Percentiles rank a stretch among this genome's conserved stretches.
phyloP scores from a whole-genome alignment of 2,888 invertebrate species.

The Scrobipalpa costella region DNA sequence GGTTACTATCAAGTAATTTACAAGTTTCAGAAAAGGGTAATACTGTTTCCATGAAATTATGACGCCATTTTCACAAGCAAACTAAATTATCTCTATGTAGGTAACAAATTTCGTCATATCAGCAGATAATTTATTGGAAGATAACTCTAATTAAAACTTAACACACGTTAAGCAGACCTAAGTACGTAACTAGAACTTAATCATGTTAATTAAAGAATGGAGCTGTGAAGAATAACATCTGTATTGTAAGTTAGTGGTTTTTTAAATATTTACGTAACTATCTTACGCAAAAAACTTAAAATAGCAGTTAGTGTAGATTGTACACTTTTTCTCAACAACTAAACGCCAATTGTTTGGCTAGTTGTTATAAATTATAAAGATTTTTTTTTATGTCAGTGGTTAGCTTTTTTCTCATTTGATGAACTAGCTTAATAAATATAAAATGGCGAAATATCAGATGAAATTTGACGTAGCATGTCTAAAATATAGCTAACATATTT shows the following conservation, averaged over 20 bases:
- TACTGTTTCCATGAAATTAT: too few relatives aligned
- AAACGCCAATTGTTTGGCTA: background rate
- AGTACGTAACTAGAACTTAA: background rate
- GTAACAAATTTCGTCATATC: background rate
- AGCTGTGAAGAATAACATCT: slow-evolving; percentile 1
- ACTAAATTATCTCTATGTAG: background rate
- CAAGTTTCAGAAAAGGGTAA: background rate
- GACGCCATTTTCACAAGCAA: background rate
- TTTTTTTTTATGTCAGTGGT: background rate
- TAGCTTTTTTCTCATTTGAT: background rate
- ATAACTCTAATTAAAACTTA: slow-evolving; percentile 19
- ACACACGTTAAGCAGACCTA: slow-evolving; percentile 5
- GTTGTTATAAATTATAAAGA: background rate
- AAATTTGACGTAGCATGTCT: too few relatives aligned
- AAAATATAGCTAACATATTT: background rate
- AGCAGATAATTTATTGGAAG: slow-evolving; percentile 6
- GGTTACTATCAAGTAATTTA: background rate
- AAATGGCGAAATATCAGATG: background rate
- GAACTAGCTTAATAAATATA: background rate
- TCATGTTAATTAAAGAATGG: slow-evolving; percentile 1
- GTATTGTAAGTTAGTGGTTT: slow-evolving; percentile 1
- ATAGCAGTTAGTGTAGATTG: background rate
- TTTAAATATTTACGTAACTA: background rate
- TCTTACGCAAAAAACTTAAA: slow-evolving; percentile 6
- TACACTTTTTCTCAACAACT: slow-evolving; percentile 2